Evolutionary conservation across 2,888 invertebrate genomes (phyloP).

Genomic region (Protula sp.): DNA sequence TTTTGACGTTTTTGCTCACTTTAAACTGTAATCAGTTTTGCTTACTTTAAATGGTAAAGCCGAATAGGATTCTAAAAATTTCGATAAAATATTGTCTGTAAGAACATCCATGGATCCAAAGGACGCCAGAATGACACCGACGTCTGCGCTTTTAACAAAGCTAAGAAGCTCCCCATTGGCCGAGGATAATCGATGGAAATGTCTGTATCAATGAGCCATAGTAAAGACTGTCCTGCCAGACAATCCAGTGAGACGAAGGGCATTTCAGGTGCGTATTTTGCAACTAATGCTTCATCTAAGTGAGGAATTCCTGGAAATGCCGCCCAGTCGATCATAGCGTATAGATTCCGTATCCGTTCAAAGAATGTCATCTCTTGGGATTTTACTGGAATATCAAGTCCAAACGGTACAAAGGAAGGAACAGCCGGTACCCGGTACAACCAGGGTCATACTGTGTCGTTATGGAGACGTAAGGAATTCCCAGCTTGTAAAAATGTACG

Average conservation of each 20-base stretch:
- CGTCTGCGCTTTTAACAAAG: slow-evolving; percentile 2
- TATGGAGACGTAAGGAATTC: slow-evolving; percentile 12
- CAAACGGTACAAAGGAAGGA: slow-evolving; percentile 16
- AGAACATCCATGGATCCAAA: too few relatives aligned
- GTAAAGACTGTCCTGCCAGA: slow-evolving; percentile 5
- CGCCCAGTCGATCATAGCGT: slow-evolving; percentile 10
- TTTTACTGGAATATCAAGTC: background rate
- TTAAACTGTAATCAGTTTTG: too few relatives aligned
- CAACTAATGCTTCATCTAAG: slow-evolving; percentile 9
- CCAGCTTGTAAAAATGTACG: slow-evolving; percentile 9
- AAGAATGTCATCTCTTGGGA: slow-evolving; percentile 16
- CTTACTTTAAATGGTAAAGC: too few relatives aligned
- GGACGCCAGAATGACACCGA: slow-evolving; percentile 12
- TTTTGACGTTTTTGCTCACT: too few relatives aligned
- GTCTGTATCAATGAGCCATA: slow-evolving; percentile 18
- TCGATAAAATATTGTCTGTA: too few relatives aligned
- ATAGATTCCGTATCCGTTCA: slow-evolving; percentile 12
- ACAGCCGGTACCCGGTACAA: slow-evolving; percentile 12
- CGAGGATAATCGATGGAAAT: slow-evolving; percentile 15
- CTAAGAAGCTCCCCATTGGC: slow-evolving; percentile 13
- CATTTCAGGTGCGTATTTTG: slow-evolving; percentile 11
- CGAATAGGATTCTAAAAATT: too few relatives aligned
- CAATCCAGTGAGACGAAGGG: slow-evolving; percentile 1
- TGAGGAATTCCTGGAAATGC: slow-evolving; percentile 5
- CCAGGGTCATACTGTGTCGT: slow-evolving; percentile 19